These are phyloP conservation scores for Biston betularia DNA, from an alignment of 2,888 invertebrate genomes.

Conservation along the genomic window DNA sequence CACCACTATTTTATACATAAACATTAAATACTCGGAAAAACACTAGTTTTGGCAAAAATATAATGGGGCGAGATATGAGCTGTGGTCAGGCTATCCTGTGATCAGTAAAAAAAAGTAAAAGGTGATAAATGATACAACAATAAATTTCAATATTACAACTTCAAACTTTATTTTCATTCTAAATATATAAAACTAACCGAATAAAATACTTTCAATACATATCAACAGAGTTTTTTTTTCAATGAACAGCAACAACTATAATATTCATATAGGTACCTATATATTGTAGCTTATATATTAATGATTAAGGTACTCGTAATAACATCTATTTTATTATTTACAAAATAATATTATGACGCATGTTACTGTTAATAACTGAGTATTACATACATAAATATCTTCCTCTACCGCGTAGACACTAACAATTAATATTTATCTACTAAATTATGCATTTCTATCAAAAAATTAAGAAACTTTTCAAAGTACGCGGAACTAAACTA, in stretches of 20 bases:
- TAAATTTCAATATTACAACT: conserved; percentile 28
- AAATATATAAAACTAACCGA: conserved; percentile 35
- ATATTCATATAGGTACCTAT: conserved; percentile 23
- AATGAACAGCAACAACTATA: conserved; percentile 29
- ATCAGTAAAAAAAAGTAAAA: too few relatives aligned
- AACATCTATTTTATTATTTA: conserved; percentile 65
- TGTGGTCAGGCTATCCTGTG: too few relatives aligned
- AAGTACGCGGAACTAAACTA: too few relatives aligned
- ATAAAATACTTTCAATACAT: conserved; percentile 47
- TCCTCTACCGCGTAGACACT: conserved; percentile 53
- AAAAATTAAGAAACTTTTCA: neutral
- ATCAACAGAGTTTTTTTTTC: conserved; percentile 41
- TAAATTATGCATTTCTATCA: conserved; percentile 28
- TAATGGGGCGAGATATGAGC: too few relatives aligned
- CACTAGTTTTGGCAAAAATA: too few relatives aligned
- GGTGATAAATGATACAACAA: neutral
- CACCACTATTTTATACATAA: too few relatives aligned
- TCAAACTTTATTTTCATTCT: conserved; percentile 43
- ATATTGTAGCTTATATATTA: conserved; percentile 30
- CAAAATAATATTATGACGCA: conserved; percentile 56
- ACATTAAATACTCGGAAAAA: too few relatives aligned
- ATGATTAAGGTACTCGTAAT: conserved; percentile 45
- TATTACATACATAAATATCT: conserved; percentile 62
- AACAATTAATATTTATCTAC: conserved; percentile 36
- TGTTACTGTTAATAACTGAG: conserved; percentile 53